A percentile compares a stretch with the other conserved stretches of the same genome.
These are phyloP conservation scores for Theonella swinhoei DNA, from an alignment of 37 sponge, comb jelly and placozoan species.

Conservation along the genomic window DNA sequence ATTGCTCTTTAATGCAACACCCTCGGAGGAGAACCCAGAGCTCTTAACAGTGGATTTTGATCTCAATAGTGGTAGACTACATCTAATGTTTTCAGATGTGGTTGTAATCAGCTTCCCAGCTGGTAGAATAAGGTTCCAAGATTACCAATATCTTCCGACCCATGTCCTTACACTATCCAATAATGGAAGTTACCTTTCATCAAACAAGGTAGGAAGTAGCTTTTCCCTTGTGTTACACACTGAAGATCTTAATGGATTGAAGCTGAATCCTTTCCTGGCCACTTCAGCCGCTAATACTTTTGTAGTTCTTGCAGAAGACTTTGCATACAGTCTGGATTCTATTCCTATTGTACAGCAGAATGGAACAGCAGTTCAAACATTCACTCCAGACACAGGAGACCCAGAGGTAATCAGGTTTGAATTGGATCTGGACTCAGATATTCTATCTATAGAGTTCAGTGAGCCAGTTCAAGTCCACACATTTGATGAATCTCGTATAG, in stretches of 20 bases:
- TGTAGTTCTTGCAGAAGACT: background rate
- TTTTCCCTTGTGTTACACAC: background rate
- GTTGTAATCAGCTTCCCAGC: background rate
- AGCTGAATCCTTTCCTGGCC: constrained; percentile 12
- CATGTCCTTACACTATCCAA: constrained; percentile 2
- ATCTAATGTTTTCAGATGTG: constrained; percentile 40
- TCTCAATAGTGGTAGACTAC: constrained; percentile 14
- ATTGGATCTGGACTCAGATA: constrained; percentile 35
- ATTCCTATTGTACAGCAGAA: background rate
- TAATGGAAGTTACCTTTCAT: background rate
- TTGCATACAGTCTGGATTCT: constrained; percentile 17
- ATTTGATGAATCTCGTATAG: constrained; percentile 3
- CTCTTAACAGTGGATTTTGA: constrained; percentile 4
- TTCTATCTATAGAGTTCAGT: constrained; percentile 15
- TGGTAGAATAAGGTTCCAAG: constrained; percentile 14
- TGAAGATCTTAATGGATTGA: constrained; percentile 14
- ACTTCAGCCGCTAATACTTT: constrained; percentile 15
- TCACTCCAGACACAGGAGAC: constrained; percentile 12
- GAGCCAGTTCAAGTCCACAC: constrained; percentile 12
- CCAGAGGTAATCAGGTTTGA: constrained; percentile 41
- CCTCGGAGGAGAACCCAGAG: background rate
- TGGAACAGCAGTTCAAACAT: background rate
- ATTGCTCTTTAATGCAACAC: background rate
- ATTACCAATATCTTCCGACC: constrained; percentile 4
- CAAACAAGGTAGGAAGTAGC: background rate